These are phyloP conservation scores for Erythrolamprus reginae DNA, from an alignment of 2,113 vertebrate genomes.

Conservation along the genomic window DNA sequence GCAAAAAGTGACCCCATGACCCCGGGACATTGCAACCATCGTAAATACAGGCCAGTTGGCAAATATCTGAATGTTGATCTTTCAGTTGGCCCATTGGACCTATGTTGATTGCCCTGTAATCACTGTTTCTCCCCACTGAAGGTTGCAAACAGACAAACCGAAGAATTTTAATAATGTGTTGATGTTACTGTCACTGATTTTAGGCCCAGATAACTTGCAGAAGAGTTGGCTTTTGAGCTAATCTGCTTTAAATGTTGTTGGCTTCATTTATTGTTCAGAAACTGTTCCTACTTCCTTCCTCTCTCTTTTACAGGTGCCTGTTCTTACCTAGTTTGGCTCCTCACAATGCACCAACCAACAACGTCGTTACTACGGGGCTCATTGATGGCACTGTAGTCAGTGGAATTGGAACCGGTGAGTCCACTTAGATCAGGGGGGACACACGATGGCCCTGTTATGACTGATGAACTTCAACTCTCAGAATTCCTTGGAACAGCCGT, in stretches of 20 bases:
- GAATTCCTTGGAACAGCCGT: too few species aligned
- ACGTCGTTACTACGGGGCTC: conserved; percentile 82
- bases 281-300: neutral
- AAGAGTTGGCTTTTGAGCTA: neutral
- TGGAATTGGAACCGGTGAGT: conserved; percentile 87
- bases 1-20: too few species aligned
- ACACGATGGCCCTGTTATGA: neutral
- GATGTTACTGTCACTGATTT: neutral
- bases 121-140: too few species aligned
- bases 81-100: too few species aligned
- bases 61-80: too few species aligned
- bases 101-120: too few species aligned
- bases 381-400: conserved; percentile 89
- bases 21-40: too few species aligned
- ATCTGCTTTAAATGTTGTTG: neutral
- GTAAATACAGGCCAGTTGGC: too few species aligned
- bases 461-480: neutral
- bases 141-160: too few species aligned
- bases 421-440: neutral
- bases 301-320: conserved; percentile 77
- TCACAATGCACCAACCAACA: conserved; percentile 88
- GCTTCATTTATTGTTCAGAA: neutral
- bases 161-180: neutral
- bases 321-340: conserved; percentile 96
- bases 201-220: neutral